A percentile compares a stretch with the other conserved stretches of the same genome.
Conservation (phyloP, 2,113 vertebrate species). For the Epinephelus cyanopodus region DNA sequence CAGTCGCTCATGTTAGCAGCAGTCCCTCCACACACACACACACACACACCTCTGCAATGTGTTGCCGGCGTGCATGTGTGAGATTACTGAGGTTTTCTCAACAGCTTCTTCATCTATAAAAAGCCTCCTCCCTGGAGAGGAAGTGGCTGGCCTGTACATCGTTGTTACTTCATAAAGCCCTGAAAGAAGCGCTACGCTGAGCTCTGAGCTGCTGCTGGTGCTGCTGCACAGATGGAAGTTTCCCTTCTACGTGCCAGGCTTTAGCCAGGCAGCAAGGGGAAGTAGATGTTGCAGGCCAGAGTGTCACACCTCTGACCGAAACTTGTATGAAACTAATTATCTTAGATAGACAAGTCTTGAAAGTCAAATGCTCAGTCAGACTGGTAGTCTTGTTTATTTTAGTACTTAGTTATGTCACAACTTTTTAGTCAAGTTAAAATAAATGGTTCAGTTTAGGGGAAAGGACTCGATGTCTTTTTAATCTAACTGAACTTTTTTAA, state of each 20-base stretch:
- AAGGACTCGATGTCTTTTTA: background rate
- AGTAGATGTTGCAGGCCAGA: conserved; percentile 1
- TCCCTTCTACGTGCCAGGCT: background rate
- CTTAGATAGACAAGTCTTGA: background rate
- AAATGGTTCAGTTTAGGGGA: background rate
- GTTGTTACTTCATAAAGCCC: conserved; percentile 37
- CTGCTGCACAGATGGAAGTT: conserved; percentile 32
- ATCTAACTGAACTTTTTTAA: no score
- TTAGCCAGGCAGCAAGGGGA: background rate
- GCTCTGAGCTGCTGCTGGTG: conserved; percentile 34
- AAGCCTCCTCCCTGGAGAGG: conserved; percentile 65
- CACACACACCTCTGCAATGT: conserved; percentile 45
- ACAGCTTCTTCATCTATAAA: conserved; percentile 64
- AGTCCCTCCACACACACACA: conserved; percentile 10
- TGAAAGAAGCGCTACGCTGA: conserved; percentile 19
- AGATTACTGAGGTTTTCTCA: conserved; percentile 51
- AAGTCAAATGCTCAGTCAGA: background rate
- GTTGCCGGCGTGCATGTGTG: conserved; percentile 11
- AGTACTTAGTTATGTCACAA: no score
- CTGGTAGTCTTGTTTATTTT: background rate
- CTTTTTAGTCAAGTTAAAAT: background rate
- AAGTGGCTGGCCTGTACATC: conserved; percentile 58
- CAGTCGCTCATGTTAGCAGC: background rate
- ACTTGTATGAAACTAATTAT: background rate
- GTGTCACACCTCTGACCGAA: background rate